Evolutionary conservation across 1,140 invertebrate species (phyloP).

Genomic region (Drosophila teissieri): DNA sequence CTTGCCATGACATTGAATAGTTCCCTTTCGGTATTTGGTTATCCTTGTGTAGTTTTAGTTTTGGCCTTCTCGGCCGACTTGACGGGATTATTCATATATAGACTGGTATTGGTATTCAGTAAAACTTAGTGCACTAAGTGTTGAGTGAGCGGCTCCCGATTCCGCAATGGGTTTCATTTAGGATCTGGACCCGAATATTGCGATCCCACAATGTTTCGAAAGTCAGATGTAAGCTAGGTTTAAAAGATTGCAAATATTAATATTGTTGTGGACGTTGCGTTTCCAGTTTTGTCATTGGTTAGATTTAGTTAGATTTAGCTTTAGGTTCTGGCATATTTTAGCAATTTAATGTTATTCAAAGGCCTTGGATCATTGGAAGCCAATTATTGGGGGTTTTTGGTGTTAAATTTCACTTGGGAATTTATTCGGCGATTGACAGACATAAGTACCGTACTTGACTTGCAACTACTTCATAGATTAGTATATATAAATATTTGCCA

Average conservation of each 20-base stretch:
- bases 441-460: conserved; percentile 27
- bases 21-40: conserved; percentile 12
- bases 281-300: conserved; percentile 64
- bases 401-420: conserved; percentile 37
- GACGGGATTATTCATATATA: conserved; percentile 24
- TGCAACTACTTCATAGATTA: conserved; percentile 30
- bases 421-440: conserved; percentile 20
- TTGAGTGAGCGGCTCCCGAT: conserved; percentile 27
- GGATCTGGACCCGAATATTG: conserved; percentile 22
- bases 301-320: conserved; percentile 34
- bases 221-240: conserved; percentile 42
- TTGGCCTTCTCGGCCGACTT: conserved; percentile 11
- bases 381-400: conserved; percentile 35
- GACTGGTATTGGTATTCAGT: conserved; percentile 30
- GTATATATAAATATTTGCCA: conserved; percentile 42
- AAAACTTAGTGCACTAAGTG: conserved; percentile 52
- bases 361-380: conserved; percentile 52
- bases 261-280: conserved; percentile 65
- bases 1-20: conserved; percentile 16
- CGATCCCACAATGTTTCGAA: conserved; percentile 24
- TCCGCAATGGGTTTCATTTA: conserved; percentile 20
- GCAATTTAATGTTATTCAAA: conserved; percentile 25
- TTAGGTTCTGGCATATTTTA: conserved; percentile 20
- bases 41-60: conserved; percentile 36
- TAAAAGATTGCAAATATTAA: conserved; percentile 51